Evolutionary conservation across 2,797 vertebrate species (phyloP).

Genomic region (Anas bernieri): DNA sequence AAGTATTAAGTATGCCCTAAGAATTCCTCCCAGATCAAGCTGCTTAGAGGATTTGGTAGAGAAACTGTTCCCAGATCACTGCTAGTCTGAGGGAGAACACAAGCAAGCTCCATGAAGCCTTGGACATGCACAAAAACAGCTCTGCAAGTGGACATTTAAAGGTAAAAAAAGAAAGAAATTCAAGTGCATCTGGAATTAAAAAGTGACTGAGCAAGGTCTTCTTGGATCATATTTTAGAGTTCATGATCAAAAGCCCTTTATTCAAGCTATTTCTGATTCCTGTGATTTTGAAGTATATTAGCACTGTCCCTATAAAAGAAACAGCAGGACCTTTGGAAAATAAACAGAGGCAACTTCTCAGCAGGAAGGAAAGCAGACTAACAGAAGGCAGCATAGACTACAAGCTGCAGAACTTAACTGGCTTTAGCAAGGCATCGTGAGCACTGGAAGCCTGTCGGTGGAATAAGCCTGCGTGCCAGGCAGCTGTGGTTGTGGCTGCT

Average conservation of each 20-base stretch:
- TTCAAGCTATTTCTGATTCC: background rate
- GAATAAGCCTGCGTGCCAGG: background rate
- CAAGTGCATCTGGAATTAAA: background rate
- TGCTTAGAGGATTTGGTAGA: conserved; percentile 36
- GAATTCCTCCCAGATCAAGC: background rate
- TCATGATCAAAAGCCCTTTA: background rate
- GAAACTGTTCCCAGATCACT: background rate
- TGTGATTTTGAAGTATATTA: background rate
- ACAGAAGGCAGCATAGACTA: background rate
- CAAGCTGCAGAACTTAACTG: background rate
- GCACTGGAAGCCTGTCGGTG: background rate
- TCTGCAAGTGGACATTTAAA: background rate
- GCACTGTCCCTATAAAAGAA: background rate
- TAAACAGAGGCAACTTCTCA: background rate
- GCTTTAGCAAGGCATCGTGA: background rate
- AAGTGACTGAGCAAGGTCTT: background rate
- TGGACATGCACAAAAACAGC: background rate
- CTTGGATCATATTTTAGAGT: background rate
- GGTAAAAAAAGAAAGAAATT: background rate
- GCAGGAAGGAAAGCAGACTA: background rate
- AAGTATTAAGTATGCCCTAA: background rate
- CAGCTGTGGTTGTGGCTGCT: background rate
- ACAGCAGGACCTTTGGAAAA: background rate
- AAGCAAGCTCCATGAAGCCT: background rate
- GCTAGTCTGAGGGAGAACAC: background rate